Percentiles rank a stretch among this genome's conserved stretches.
phyloP scores from a whole-genome alignment of 2,113 vertebrate genomes.

The Oryzias curvinotus region DNA sequence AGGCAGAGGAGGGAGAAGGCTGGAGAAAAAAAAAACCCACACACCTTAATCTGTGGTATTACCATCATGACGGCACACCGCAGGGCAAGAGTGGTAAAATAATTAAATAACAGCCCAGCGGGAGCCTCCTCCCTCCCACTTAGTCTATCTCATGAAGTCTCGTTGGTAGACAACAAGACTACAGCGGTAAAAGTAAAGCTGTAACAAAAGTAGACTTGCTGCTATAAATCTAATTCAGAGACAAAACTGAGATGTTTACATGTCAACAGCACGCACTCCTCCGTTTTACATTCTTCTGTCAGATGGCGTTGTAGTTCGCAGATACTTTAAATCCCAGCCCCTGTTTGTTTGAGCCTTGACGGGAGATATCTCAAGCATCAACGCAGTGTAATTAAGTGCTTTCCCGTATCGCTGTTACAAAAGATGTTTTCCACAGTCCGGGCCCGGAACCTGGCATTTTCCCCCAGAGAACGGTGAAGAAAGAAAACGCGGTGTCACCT shows the following conservation, averaged over 20 bases:
- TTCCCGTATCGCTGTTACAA: constrained; percentile 66
- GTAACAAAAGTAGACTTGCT: constrained; percentile 60
- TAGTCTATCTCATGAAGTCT: constrained; percentile 11
- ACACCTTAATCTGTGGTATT: constrained; percentile 77
- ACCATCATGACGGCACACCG: constrained; percentile 63
- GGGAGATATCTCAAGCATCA: constrained; percentile 65
- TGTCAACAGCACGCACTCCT: constrained; percentile 64
- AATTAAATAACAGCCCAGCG: constrained; percentile 67
- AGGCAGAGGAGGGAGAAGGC: constrained; percentile 57
- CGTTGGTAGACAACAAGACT: constrained; percentile 25
- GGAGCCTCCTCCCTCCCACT: constrained; percentile 35
- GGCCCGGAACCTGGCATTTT: constrained; percentile 24
- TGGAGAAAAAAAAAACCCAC: constrained; percentile 55
- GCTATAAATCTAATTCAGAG: constrained; percentile 59
- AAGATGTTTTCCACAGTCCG: constrained; percentile 62
- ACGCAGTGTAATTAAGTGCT: constrained; percentile 69
- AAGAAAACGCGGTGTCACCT: constrained; percentile 55
- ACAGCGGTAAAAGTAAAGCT: constrained; percentile 49
- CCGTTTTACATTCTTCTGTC: constrained; percentile 48
- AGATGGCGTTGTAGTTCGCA: constrained; percentile 54
- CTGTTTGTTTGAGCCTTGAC: constrained; percentile 65
- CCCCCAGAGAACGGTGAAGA: constrained; percentile 20
- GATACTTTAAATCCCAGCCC: constrained; percentile 61
- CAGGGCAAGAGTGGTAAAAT: constrained; percentile 72
- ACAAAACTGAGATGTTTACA: constrained; percentile 61